A percentile compares a stretch with the other conserved stretches of the same genome.
These are phyloP conservation scores for Callochromis pleurospilus DNA, from an alignment of 2,113 vertebrate genomes.

Conservation along the genomic window DNA sequence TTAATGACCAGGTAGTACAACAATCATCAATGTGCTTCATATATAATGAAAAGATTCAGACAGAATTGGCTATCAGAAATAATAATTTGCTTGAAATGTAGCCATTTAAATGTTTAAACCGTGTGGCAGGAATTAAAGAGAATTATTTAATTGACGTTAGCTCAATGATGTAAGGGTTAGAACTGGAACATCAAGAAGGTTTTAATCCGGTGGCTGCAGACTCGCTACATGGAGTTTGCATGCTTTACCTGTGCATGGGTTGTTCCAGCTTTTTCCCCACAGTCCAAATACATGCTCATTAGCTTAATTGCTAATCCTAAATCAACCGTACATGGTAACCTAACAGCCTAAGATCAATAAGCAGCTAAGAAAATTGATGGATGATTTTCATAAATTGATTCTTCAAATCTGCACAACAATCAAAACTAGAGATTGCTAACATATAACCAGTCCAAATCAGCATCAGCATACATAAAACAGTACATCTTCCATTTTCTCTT, in stretches of 20 bases:
- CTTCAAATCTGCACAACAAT: background rate
- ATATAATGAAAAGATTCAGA: background rate
- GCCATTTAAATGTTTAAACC: background rate
- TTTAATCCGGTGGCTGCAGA: background rate
- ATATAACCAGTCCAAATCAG: background rate
- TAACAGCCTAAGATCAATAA: background rate
- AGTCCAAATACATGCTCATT: background rate
- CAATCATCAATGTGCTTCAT: background rate
- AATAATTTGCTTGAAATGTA: background rate
- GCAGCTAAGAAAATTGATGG: background rate
- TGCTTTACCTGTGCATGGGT: background rate
- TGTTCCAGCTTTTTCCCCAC: background rate
- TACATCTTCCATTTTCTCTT: background rate
- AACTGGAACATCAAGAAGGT: background rate
- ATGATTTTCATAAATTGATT: background rate
- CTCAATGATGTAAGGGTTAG: background rate
- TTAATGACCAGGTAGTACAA: background rate
- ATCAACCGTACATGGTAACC: background rate
- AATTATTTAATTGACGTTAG: background rate
- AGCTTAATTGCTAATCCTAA: background rate
- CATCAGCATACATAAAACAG: background rate
- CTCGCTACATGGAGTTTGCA: background rate
- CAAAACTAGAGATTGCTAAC: background rate
- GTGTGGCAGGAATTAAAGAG: background rate
- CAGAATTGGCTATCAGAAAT: background rate